A percentile compares a stretch with the other conserved stretches of the same genome.
Evolutionary conservation across 2,888 invertebrate species (phyloP).

Genomic region (Rhingia rostrata): DNA sequence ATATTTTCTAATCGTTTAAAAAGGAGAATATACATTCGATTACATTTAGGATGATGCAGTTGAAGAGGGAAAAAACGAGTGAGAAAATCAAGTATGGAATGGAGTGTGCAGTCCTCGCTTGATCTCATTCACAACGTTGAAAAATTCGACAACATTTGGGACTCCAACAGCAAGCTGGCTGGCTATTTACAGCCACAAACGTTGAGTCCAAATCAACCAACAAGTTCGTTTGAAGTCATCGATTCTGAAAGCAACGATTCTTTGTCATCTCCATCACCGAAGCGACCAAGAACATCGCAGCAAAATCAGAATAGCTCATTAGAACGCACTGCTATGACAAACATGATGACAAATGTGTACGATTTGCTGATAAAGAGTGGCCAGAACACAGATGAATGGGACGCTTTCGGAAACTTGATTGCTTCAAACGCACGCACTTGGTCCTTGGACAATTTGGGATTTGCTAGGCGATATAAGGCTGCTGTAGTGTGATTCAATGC

Average conservation of each 20-base stretch:
- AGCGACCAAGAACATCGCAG: constrained; percentile 1
- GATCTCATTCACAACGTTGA: too few species aligned
- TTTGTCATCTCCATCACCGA: constrained; percentile 9
- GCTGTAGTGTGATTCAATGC: too few species aligned
- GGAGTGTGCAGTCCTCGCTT: too few species aligned
- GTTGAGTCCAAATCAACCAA: neutral
- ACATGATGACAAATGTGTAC: constrained; percentile 14
- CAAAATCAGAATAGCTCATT: neutral
- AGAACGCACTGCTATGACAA: neutral
- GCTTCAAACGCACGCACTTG: neutral
- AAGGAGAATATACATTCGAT: too few species aligned
- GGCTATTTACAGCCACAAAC: constrained; percentile 14
- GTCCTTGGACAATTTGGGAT: constrained; percentile 4
- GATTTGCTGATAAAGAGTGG: too few species aligned
- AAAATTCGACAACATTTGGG: too few species aligned
- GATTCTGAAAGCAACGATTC: constrained; percentile 21
- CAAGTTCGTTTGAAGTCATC: constrained; percentile 16
- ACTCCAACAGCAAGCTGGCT: too few species aligned
- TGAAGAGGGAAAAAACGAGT: too few species aligned
- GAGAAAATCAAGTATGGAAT: too few species aligned
- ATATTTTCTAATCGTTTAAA: too few species aligned
- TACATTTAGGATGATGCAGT: too few species aligned
- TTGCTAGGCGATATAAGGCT: constrained; percentile 29
- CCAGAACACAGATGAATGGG: constrained; percentile 22
- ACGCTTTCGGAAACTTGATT: constrained; percentile 26